Base-by-base conservation (phyloP, 2,113 vertebrate genomes). In the Dendropsophus ebraccatus region DNA sequence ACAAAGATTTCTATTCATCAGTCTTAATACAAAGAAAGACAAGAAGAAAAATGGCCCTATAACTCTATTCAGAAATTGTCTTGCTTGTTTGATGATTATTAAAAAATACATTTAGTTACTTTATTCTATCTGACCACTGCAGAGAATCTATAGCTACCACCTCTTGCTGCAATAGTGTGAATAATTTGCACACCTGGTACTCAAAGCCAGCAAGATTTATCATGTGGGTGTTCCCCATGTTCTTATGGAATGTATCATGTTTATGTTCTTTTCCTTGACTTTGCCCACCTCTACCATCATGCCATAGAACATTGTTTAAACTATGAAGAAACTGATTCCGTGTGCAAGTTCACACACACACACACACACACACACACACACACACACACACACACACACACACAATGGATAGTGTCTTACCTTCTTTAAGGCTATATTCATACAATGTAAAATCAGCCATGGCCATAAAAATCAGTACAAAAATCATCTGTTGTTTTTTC, bases 231-330 rank as follows among this genome's bases (percentile, higher is more conserved):
- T 60, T 54, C 50, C 9, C 37, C 52, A 25, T 69, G 28, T 69
- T 19, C 65, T 69, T 69, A 35, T 25, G 77, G 77, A 80, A 80
- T 80, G 21, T 80, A 41, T 23, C 11, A 25, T 58, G 17, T 25
- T 56, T 77, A 21, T 35, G 1, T 8, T 7, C 35, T 56, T 54
- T 54, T 30, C 37, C 32, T 35, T 70, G 21, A 50, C 11, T 50
- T 28, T 75, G 8, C 12, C 8, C 23, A 30, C 28, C 25, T 50
- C n/a, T 30, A 49, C 2, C 73, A 14, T 58, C 32, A 28, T 32
- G 65, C 14, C 1, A 69, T 35, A 35, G 12, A 32, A 69, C 0
- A 69, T 32, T 17, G 16, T 69, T 35, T 35, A 19, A 69, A 69
- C 35, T 35, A 32, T 69, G 19, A 69, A 30, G 13, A 41, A 1